Base-by-base conservation (phyloP, 2,113 vertebrate genomes). In the Eclectus roratus region DNA sequence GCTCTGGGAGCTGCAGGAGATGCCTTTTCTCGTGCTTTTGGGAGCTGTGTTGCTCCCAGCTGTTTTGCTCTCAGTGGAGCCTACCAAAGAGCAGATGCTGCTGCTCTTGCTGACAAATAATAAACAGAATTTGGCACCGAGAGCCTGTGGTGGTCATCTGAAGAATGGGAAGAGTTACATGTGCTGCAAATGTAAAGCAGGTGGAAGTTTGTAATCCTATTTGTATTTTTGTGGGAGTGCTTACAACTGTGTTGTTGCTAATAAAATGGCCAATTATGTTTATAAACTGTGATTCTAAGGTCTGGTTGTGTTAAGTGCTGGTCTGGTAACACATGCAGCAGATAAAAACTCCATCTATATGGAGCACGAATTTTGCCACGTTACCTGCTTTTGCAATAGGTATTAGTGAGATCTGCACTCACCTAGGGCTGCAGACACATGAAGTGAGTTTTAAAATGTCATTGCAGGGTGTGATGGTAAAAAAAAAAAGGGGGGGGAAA, bases 401-500 rank as follows among this genome's bases (percentile, higher is more conserved):
- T 60, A 4, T 41, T 73, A 31, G 41, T 7, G 70, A 79, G 33
- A 27, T 85, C 56, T 50, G 56, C 24, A 21, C 20, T 33, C 18
- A 33, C 13, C 19, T 3, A 44, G 12, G 0, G 0, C 52, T 76
- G 31, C 3, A 3, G n/a, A 7, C 23, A 3, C 0, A 1, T 6
- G 35, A 80, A 9, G 13, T 1, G 19, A 49, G 24, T 69, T 76
- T 80, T 66, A 17, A 79, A 66, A 85, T 56, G 27, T 74, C 63
- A 39, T 43, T 58, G 25, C 43, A 63, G n/a, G 8, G 14, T 81
- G 17, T 88, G 49, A 29, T 55, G 27, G 41, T 56, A 53, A 58
- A 70, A 79, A 60, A 78, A 68, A 58, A 47, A 33, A 35, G 9
- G 14, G 7, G 13, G 33, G 4, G 13, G 9, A 15, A 9, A 28